These are phyloP conservation scores for Oryzias woworae DNA, from an alignment of 2,113 vertebrate genomes.

Conservation along the genomic window DNA sequence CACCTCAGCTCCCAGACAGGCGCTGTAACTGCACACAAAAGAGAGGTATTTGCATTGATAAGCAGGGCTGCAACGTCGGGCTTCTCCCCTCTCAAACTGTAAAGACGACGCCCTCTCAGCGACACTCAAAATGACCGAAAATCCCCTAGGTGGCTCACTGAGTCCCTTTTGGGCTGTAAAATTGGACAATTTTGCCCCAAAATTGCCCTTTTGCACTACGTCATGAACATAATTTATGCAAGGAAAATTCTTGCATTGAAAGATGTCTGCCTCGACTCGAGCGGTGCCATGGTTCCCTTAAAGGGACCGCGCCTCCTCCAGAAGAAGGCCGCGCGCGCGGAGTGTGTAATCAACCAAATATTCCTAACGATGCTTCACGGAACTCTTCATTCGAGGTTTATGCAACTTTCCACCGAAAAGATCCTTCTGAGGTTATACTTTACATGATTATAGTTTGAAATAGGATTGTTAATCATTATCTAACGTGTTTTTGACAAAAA, in stretches of 20 bases:
- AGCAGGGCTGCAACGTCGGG: conserved; percentile 74
- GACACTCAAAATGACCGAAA: conserved; percentile 41
- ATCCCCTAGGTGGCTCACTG: conserved; percentile 51
- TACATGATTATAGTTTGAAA: no score
- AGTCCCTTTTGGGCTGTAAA: conserved; percentile 64
- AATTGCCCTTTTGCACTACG: conserved; percentile 92
- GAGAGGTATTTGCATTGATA: conserved; percentile 85
- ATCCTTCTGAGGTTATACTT: no score
- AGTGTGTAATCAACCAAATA: no score
- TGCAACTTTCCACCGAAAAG: no score
- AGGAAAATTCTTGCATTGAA: conserved; percentile 88
- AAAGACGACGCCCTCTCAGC: conserved; percentile 68
- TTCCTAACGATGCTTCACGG: no score
- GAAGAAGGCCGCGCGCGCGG: background rate
- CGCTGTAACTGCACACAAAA: conserved; percentile 81
- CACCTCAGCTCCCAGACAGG: conserved; percentile 83
- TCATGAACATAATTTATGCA: conserved; percentile 99
- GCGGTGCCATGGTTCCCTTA: conserved; percentile 78
- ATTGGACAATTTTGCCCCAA: conserved; percentile 77
- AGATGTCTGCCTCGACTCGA: conserved; percentile 77
- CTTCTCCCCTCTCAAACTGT: conserved; percentile 76
- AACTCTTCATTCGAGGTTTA: no score
- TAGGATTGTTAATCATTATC: no score
- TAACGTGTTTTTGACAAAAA: no score
- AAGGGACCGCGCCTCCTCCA: conserved; percentile 62